phyloP scores from a whole-genome alignment of 2,113 vertebrate genomes.

The Xiphophorus maculatus region DNA sequence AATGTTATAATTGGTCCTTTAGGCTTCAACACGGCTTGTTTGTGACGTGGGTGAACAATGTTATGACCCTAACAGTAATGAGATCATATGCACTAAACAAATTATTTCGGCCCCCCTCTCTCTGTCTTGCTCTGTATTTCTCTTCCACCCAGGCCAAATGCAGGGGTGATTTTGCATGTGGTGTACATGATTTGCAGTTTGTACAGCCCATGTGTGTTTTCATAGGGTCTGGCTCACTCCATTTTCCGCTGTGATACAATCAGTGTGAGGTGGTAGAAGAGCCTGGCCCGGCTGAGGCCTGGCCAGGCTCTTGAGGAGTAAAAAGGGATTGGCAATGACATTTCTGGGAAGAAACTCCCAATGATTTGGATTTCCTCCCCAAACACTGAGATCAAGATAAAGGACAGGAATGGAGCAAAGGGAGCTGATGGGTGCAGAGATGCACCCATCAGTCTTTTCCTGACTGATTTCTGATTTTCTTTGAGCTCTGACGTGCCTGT shows the following conservation, averaged over 20 bases:
- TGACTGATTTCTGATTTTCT: too few species aligned
- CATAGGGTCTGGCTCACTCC: slow-evolving; percentile 23
- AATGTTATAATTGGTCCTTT: slow-evolving; percentile 56
- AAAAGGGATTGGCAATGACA: slow-evolving; percentile 69
- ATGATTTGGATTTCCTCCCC: slow-evolving; percentile 51
- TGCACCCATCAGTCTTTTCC: too few species aligned
- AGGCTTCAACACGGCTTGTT: slow-evolving; percentile 41
- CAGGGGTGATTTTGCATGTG: slow-evolving; percentile 42
- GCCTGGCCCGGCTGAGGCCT: slow-evolving; percentile 49
- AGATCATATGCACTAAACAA: slow-evolving; percentile 72
- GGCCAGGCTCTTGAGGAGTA: slow-evolving; percentile 59
- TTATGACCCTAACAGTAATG: slow-evolving; percentile 64
- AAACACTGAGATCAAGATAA: neutral
- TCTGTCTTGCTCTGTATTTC: slow-evolving; percentile 32
- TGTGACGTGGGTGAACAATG: slow-evolving; percentile 60
- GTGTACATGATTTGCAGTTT: slow-evolving; percentile 54
- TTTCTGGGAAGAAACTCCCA: slow-evolving; percentile 53
- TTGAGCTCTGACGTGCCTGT: too few species aligned
- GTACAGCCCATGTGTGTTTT: slow-evolving; percentile 38
- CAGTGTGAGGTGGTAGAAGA: slow-evolving; percentile 49
- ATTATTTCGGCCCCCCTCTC: slow-evolving; percentile 47
- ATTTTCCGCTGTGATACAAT: slow-evolving; percentile 66
- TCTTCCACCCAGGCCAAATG: slow-evolving; percentile 32
- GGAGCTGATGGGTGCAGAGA: too few species aligned
- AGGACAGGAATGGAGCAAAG: neutral